Evolutionary conservation across 2,888 invertebrate genomes (phyloP).

Genomic region (Odontomyia ornata): DNA sequence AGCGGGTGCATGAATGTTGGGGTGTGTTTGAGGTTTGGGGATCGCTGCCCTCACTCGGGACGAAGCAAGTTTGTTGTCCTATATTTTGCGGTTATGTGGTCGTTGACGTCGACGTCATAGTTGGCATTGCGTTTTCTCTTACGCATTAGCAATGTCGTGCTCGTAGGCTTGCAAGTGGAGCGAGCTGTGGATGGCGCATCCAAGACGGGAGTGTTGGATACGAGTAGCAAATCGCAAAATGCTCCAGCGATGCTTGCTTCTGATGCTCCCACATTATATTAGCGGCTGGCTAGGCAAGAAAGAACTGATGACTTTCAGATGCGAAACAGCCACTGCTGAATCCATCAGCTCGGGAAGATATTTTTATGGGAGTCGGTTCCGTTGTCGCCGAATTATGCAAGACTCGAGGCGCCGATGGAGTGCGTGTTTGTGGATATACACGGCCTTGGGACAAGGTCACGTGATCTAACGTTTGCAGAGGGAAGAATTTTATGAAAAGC

Average conservation of each 20-base stretch:
- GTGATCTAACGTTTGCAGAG: background rate
- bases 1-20: background rate
- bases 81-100: conserved; percentile 49
- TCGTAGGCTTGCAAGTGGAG: background rate
- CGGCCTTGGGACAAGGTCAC: conserved; percentile 32
- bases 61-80: conserved; percentile 50
- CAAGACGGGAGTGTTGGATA: no score
- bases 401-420: background rate
- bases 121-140: conserved; percentile 21
- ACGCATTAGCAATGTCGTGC: conserved; percentile 3
- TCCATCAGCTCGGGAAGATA: background rate
- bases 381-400: conserved; percentile 25
- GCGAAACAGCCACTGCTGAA: background rate
- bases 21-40: conserved; percentile 31
- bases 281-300: background rate
- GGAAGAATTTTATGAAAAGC: no score
- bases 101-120: conserved; percentile 49
- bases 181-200: no score
- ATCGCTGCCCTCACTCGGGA: conserved; percentile 35
- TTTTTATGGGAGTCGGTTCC: background rate
- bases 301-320: no score
- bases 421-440: background rate
- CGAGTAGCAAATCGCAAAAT: no score
- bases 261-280: background rate
- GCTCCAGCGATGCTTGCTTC: no score